Evolutionary conservation across 92 coral and sea anemone genomes (phyloP), one percentile per base, ranked within the genome.

Genomic region (Galaxea fascicularis): DNA sequence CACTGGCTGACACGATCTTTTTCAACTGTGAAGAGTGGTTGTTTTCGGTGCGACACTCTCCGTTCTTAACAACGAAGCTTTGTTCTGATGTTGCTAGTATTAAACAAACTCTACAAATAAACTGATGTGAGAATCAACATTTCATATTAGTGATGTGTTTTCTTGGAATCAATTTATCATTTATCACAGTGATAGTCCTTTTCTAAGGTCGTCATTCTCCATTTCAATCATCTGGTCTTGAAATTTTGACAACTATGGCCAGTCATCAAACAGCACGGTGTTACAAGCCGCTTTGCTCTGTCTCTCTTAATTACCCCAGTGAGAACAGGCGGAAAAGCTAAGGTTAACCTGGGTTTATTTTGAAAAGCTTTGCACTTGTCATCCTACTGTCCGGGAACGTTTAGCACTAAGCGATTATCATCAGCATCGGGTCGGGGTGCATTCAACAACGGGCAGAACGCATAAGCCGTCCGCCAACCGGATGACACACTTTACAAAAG

Each of bases 381-480:
- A 71, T 11, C 59, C 27, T 82, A n/a, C 78, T 82, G 78, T 54
- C 86, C 78, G 66, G 69, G 86, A 70, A 60, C 86, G 71, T 82
- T 82, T 82, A 82, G 86, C 86, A 71, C 86, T 70, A 82, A 76
- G 73, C 86, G 86, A 82, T 82, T 56, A 51, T 79, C 51, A 49
- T 66, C 71, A 77, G 65, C 20, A n/a, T 17, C 75, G 46, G 78
- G 77, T 82, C 86, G 68, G 78, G 70, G 47, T 58, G 57, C 44
- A 74, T 25, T 68, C 12, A 58, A 25, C 46, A 26, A 30, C 51
- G 63, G 73, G 26, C 82, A 78, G 63, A 63, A 31, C 59, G 4
- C 75, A 66, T 58, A 53, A 57, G 58, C 78, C 71, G 26, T 71
- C 71, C 71, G 62, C 54, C 41, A 82, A 82, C 86, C 86, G 78